Evolutionary conservation across 2,797 vertebrate genomes (phyloP), one percentile per base, ranked within the genome.

Genomic region (Schizopygopsis malacanthus): DNA sequence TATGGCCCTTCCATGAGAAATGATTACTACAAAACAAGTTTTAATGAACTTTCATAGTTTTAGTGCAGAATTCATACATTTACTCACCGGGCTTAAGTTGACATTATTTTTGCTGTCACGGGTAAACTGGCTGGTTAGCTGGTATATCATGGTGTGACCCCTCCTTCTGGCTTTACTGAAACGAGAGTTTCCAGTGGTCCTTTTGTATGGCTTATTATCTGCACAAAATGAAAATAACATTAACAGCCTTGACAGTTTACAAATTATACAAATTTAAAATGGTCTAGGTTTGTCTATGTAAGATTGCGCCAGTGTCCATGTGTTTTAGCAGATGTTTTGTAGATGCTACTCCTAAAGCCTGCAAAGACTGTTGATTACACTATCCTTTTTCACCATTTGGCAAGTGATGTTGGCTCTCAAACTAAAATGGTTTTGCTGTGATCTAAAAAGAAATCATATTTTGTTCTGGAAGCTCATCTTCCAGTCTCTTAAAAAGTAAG

Each of bases 21-120:
- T 33, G 2, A n/a, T n/a, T 72, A 72, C 20, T 28, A 13, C 1
- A 15, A 72, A 47, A 45, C 0, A 1, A 15, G 54, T 41, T 54
- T 39, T 41, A 78, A 6, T 73, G 7, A 18, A 56, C 18, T 76
- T 54, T 76, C 2, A 37, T 6, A 39, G 7, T 52, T 75, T 75
- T 50, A 28, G 6, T 45, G 15, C 2, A 4, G 3, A 41, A 20
- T 43, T 78, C 4, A 10, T 43, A 25, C 6, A 86, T 43, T 65
- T 87, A 95, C 97, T 98, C 92, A 99, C 98, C 0, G 93, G 95
- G 71, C 94, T 95, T 85, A 98, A 92, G 92, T 97, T 97, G 92
- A 97, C 95, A 67, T 97, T 94, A 22, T 94, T 81, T 56, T 93
- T 97, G 91, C 96, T 91, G 63, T 95, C 93, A 41, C 93, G 94